These are phyloP conservation scores for Pantherophis guttatus DNA, from an alignment of 2,113 vertebrate species.

Conservation along the genomic window DNA sequence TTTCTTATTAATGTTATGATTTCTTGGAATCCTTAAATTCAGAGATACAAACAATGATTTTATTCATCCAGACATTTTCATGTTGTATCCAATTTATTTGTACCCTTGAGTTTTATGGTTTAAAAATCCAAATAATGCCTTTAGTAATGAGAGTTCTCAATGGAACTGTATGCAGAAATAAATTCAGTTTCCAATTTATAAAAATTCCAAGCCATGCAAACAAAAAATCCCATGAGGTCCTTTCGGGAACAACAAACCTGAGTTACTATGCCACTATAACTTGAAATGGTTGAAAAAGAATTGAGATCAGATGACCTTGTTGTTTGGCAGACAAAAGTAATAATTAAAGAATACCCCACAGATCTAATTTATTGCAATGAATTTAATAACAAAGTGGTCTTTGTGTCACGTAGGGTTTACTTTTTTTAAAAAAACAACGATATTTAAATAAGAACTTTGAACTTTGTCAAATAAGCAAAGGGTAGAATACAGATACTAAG, in stretches of 20 bases:
- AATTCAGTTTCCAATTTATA: not conserved
- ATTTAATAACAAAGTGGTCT: not conserved
- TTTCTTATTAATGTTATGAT: constrained; percentile 59
- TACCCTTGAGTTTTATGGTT: not conserved
- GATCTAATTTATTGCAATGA: not conserved
- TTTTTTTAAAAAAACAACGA: not conserved
- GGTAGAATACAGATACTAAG: not conserved
- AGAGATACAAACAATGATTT: constrained; percentile 30
- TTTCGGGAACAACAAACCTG: not conserved
- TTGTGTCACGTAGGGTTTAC: not conserved
- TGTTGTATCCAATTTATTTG: not conserved
- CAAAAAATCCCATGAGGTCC: not conserved
- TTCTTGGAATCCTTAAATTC: constrained; percentile 53
- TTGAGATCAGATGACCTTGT: not conserved
- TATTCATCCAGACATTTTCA: constrained; percentile 31
- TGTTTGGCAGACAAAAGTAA: not conserved
- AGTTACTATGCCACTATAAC: not conserved
- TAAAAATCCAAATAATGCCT: constrained; percentile 27
- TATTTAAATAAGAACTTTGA: not conserved
- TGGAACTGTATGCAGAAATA: not conserved
- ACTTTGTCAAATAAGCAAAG: not conserved
- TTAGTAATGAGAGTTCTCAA: constrained; percentile 3
- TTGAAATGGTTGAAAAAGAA: not conserved
- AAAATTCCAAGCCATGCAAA: not conserved
- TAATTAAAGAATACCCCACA: not conserved